Evolutionary conservation across 35 echinoderm and acorn worm species (phyloP).

Genomic region (Ophiothrix spiculata): DNA sequence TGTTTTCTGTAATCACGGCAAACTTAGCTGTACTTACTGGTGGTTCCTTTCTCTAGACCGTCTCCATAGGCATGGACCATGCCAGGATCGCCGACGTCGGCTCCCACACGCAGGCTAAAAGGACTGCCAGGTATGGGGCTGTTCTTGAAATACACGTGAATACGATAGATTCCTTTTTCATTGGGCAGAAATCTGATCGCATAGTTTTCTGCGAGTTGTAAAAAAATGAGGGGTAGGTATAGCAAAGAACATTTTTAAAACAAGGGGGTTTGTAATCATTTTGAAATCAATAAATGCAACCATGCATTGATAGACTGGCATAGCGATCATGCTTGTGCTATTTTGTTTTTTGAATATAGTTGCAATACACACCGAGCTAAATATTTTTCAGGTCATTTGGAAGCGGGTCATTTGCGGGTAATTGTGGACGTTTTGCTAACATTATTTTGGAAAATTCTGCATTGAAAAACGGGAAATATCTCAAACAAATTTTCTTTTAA

Average conservation of each 20-base stretch:
- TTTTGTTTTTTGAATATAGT: neutral
- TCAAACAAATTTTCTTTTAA: too few relatives aligned
- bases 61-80: constrained; percentile 92
- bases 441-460: neutral
- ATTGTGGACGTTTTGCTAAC: neutral
- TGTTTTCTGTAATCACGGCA: neutral
- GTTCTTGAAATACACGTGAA: constrained; percentile 83
- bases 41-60: constrained; percentile 83
- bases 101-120: constrained; percentile 84
- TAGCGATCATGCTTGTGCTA: neutral
- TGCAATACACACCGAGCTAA: too few relatives aligned
- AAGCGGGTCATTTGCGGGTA: too few relatives aligned
- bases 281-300: neutral
- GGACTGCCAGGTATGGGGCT: constrained; percentile 86
- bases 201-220: constrained; percentile 72
- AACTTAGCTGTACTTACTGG: constrained; percentile 43
- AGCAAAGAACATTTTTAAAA: neutral
- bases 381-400: too few relatives aligned
- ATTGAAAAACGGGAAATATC: too few relatives aligned
- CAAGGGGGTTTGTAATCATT: neutral
- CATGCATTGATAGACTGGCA: neutral
- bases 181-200: constrained; percentile 87
- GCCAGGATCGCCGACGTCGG: constrained; percentile 85
- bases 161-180: constrained; percentile 86
- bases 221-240: neutral